Evolutionary conservation across 2,797 vertebrate genomes (phyloP).

Genomic region (Mastacembelus armatus): DNA sequence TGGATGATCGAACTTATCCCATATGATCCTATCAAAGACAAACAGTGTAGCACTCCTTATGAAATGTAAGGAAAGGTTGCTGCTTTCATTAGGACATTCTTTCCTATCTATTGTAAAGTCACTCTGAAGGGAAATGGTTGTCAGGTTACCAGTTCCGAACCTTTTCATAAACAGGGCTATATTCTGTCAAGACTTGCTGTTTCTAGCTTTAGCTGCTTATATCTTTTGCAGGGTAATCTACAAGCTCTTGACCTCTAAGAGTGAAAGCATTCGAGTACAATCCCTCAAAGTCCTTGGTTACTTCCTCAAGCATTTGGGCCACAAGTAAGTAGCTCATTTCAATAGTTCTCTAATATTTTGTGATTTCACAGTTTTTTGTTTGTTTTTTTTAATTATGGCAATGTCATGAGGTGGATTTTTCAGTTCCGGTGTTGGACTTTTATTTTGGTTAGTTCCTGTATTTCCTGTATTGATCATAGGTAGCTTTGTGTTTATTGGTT

Average conservation of each 20-base stretch:
- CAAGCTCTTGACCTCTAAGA: conserved; percentile 96
- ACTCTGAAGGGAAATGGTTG: conserved; percentile 57
- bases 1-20: conserved; percentile 46
- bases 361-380: too few relatives aligned
- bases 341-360: too few relatives aligned
- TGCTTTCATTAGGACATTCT: conserved; percentile 55
- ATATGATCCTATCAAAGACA: conserved; percentile 67
- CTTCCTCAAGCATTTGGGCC: conserved; percentile 96
- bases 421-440: too few relatives aligned
- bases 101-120: conserved; percentile 64
- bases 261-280: conserved; percentile 96
- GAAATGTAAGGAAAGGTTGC: conserved; percentile 38
- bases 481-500: too few relatives aligned
- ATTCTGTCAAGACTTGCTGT: conserved; percentile 46
- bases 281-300: conserved; percentile 97
- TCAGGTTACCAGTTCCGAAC: conserved; percentile 53
- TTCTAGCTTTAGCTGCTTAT: conserved; percentile 53
- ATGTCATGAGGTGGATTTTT: too few relatives aligned
- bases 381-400: too few relatives aligned
- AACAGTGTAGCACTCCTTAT: conserved; percentile 43
- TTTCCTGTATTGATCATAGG: too few relatives aligned
- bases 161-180: conserved; percentile 51
- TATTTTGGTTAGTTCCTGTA: too few relatives aligned
- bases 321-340: conserved; percentile 90
- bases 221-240: conserved; percentile 91